Percentiles rank a stretch among this genome's conserved stretches.
These are phyloP conservation scores for Odocoileus virginianus DNA, from an alignment of 2,113 vertebrate genomes.

Conservation along the genomic window DNA sequence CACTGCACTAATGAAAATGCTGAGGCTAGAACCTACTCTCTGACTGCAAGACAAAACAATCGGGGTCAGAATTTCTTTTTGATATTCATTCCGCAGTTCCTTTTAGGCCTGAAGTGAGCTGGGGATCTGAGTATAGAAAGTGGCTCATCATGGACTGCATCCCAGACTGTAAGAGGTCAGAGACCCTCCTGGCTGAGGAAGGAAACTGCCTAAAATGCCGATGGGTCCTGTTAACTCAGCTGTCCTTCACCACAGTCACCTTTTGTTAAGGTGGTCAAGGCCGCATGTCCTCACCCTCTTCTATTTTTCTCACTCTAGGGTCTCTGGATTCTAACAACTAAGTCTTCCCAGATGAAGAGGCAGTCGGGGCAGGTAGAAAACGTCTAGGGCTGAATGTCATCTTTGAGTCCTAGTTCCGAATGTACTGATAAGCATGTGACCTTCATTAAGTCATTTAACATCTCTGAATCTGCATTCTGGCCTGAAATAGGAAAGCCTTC, in stretches of 20 bases:
- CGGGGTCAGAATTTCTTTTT: slow-evolving; percentile 15
- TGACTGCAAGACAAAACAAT: slow-evolving; percentile 46
- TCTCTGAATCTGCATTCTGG: neutral
- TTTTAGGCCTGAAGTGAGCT: neutral
- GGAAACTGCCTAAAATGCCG: neutral
- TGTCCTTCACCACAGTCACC: neutral
- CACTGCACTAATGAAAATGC: slow-evolving; percentile 61
- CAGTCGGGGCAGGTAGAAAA: neutral
- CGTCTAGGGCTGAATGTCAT: neutral
- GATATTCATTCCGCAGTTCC: neutral
- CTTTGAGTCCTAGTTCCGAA: neutral
- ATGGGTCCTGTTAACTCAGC: neutral
- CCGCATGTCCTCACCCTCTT: neutral
- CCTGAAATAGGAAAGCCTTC: neutral
- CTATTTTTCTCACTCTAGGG: neutral
- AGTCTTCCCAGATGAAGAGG: neutral
- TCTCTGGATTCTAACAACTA: neutral
- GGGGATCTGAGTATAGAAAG: neutral
- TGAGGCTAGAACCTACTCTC: slow-evolving; percentile 40
- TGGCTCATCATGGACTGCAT: neutral
- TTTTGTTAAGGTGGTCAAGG: neutral
- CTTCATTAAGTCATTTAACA: slow-evolving; percentile 7
- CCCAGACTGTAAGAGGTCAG: neutral
- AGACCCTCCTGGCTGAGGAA: neutral
- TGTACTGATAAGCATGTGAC: neutral